These are phyloP conservation scores for Drosophila subsilvestris DNA, from an alignment of 2,888 invertebrate species.

Conservation along the genomic window DNA sequence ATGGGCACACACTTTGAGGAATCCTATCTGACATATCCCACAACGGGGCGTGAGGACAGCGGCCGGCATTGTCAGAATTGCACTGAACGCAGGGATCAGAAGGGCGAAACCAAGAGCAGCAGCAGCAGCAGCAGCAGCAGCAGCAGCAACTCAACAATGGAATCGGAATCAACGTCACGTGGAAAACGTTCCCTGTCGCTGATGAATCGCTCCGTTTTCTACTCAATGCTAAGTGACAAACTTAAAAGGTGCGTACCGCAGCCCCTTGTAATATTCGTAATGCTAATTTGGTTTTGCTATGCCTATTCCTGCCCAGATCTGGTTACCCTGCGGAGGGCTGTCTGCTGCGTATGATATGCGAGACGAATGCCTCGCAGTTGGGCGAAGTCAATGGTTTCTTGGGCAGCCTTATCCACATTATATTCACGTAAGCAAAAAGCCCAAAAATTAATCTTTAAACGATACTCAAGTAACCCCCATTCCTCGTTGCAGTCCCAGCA, in stretches of 20 bases:
- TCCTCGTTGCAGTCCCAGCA: slow-evolving; percentile 68
- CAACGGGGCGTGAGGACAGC: slow-evolving; percentile 26
- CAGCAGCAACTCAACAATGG: neutral
- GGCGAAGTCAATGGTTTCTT: slow-evolving; percentile 87
- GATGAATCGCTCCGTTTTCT: slow-evolving; percentile 75
- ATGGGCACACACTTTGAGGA: slow-evolving; percentile 68
- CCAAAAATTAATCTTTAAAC: accelerated
- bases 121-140: neutral
- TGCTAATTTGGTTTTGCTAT: too few relatives aligned
- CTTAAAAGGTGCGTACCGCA: slow-evolving; percentile 64
- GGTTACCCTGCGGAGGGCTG: slow-evolving; percentile 87
- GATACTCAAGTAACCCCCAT: neutral
- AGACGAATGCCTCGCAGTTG: slow-evolving; percentile 85
- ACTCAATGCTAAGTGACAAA: slow-evolving; percentile 78
- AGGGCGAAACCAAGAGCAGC: neutral
- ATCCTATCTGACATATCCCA: slow-evolving; percentile 55
- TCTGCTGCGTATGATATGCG: slow-evolving; percentile 88
- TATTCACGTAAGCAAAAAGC: slow-evolving; percentile 87
- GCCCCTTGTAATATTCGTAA: neutral
- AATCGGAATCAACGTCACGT: slow-evolving; percentile 15
- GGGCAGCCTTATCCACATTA: slow-evolving; percentile 87
- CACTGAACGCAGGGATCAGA: slow-evolving; percentile 32
- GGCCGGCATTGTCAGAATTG: slow-evolving; percentile 58
- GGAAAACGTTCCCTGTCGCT: slow-evolving; percentile 64
- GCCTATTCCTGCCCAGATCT: slow-evolving; percentile 51